Conservation (phyloP, 2,888 invertebrate species). For the Latrodectus elegans region DNA sequence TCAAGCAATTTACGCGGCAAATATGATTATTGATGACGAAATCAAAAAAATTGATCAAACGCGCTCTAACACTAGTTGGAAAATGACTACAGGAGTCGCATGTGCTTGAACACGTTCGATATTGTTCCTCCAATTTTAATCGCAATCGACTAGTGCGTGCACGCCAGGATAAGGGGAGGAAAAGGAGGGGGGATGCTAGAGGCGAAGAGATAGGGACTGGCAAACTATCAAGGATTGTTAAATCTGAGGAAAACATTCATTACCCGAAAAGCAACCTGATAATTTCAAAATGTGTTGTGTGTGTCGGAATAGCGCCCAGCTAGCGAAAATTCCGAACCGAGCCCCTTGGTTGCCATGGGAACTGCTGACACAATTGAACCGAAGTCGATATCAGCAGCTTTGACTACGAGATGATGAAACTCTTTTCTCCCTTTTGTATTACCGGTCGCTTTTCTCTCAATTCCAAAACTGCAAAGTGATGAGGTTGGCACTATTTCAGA, state of each 20-base stretch:
- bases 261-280: slow-evolving; percentile 49
- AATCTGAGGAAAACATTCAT: slow-evolving; percentile 50
- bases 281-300: slow-evolving; percentile 61
- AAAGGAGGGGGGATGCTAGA: slow-evolving; percentile 2
- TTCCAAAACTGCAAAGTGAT: background rate
- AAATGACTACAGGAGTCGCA: too few relatives aligned
- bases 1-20: too few relatives aligned
- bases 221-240: slow-evolving; percentile 13
- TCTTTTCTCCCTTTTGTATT: slow-evolving; percentile 12
- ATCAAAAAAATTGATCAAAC: too few relatives aligned
- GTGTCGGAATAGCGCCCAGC: slow-evolving; percentile 36
- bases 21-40: too few relatives aligned
- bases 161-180: background rate
- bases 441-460: slow-evolving; percentile 22
- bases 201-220: background rate
- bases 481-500: background rate
- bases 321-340: slow-evolving; percentile 18
- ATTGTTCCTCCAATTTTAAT: slow-evolving; percentile 1
- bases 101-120: background rate
- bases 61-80: too few relatives aligned
- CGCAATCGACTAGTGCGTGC: background rate
- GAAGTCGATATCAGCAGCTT: slow-evolving; percentile 68
- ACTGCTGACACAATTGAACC: slow-evolving; percentile 67
- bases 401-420: slow-evolving; percentile 58
- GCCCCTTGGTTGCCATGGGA: slow-evolving; percentile 33